These are phyloP conservation scores for Falcaria lacertinaria DNA, from an alignment of 2,888 invertebrate species.

Conservation along the genomic window DNA sequence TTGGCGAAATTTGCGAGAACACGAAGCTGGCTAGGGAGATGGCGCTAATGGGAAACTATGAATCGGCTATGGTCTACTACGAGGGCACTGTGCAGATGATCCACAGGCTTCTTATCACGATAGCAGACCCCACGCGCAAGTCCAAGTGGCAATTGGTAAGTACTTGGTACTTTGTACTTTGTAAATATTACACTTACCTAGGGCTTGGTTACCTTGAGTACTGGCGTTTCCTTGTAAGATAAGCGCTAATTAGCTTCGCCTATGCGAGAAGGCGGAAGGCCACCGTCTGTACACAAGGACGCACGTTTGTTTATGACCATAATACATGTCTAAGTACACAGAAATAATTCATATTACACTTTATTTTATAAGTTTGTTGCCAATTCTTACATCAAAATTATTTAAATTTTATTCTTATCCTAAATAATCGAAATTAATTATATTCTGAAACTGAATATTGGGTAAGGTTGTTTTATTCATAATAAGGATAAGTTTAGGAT, in stretches of 20 bases:
- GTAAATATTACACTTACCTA: constrained; percentile 13
- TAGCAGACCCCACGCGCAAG: constrained; percentile 89
- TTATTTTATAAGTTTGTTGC: background rate
- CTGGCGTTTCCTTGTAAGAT: constrained; percentile 66
- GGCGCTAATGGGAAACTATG: constrained; percentile 97
- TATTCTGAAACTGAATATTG: too few relatives aligned
- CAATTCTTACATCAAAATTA: background rate
- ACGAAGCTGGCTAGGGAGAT: constrained; percentile 96
- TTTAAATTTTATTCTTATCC: background rate
- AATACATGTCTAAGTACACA: constrained; percentile 2
- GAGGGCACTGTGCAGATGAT: constrained; percentile 96
- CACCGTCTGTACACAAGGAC: constrained; percentile 37
- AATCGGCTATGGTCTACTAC: constrained; percentile 95
- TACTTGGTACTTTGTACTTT: constrained; percentile 26
- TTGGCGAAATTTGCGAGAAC: constrained; percentile 96
- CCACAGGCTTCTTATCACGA: constrained; percentile 88
- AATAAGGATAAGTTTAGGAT: too few relatives aligned
- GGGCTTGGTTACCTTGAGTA: constrained; percentile 60
- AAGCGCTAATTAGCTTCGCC: constrained; percentile 59
- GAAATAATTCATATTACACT: background rate
- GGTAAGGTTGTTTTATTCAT: too few relatives aligned
- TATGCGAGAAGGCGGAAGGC: constrained; percentile 61
- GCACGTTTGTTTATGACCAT: constrained; percentile 32
- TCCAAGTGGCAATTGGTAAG: constrained; percentile 94
- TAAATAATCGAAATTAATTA: background rate